Evolutionary conservation across 1,140 invertebrate genomes (phyloP).

Genomic region (Calephelis nemesis): DNA sequence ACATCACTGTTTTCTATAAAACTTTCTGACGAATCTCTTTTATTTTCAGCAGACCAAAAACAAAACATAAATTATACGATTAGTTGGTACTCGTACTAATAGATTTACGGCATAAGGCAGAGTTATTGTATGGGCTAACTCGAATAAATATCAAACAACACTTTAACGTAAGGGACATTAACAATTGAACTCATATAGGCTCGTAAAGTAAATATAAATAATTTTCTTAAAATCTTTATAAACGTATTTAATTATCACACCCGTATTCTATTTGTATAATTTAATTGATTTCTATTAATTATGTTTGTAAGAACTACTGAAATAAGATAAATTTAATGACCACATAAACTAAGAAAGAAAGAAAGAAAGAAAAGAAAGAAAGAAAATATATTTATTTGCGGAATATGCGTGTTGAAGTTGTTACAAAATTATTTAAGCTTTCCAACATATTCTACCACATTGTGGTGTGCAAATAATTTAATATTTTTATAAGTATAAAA

Average conservation of each 20-base stretch:
- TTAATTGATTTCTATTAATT: slow-evolving; percentile 3
- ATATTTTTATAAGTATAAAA: no score
- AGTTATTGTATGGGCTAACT: slow-evolving; percentile 1
- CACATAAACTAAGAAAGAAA: slow-evolving; percentile 2
- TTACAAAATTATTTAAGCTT: no score
- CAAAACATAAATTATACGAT: neutral
- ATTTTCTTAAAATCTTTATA: slow-evolving; percentile 3
- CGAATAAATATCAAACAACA: neutral
- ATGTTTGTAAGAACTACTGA: neutral
- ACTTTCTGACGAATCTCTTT: slow-evolving; percentile 4
- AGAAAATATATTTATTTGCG: no score
- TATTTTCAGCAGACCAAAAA: slow-evolving; percentile 2
- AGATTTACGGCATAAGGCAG: neutral
- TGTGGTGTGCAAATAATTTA: no score
- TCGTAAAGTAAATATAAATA: neutral
- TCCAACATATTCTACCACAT: no score
- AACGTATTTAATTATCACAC: neutral
- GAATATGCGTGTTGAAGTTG: no score
- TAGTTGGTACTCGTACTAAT: neutral
- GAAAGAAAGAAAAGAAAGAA: no score
- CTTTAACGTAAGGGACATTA: no score
- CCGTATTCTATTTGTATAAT: neutral
- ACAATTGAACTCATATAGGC: neutral
- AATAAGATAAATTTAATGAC: slow-evolving; percentile 1
- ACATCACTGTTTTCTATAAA: slow-evolving; percentile 8